These are phyloP conservation scores for Spilosoma lubricipeda DNA, from an alignment of 2,888 invertebrate genomes.

Conservation along the genomic window DNA sequence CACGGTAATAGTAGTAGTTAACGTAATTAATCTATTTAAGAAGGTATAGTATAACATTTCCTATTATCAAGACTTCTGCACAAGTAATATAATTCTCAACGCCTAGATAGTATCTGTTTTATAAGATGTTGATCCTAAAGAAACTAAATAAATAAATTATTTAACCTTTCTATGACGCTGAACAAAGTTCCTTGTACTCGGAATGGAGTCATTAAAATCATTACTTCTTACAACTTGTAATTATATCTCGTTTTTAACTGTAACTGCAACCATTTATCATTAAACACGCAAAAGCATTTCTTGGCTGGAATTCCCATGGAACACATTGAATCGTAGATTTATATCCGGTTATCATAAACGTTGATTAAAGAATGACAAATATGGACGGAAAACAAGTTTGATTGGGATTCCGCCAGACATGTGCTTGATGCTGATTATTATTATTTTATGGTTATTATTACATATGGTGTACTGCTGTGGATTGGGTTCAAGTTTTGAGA, in stretches of 20 bases:
- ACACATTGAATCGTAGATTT: not conserved
- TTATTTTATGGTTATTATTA: too few relatives aligned
- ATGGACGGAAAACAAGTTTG: not conserved
- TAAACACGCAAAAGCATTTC: slow-evolving; percentile 12
- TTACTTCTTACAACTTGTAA: slow-evolving; percentile 23
- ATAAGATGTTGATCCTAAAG: not conserved
- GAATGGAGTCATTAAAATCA: slow-evolving; percentile 26
- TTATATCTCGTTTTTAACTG: slow-evolving; percentile 23
- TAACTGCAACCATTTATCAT: slow-evolving; percentile 32
- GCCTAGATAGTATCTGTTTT: not conserved
- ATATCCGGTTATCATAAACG: not conserved
- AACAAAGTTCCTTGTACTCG: slow-evolving; percentile 9
- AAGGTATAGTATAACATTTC: too few relatives aligned
- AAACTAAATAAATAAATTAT: too few relatives aligned
- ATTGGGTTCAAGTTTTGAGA: too few relatives aligned
- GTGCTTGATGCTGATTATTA: not conserved
- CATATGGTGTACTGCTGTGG: too few relatives aligned
- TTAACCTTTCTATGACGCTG: not conserved
- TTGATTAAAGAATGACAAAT: not conserved
- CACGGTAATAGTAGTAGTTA: too few relatives aligned
- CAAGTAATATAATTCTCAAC: not conserved
- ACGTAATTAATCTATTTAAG: too few relatives aligned
- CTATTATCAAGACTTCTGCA: not conserved
- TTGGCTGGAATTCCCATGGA: slow-evolving; percentile 20
- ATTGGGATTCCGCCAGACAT: not conserved